Base-by-base conservation (phyloP, 2,113 vertebrate species). In the Orycteropus afer region DNA sequence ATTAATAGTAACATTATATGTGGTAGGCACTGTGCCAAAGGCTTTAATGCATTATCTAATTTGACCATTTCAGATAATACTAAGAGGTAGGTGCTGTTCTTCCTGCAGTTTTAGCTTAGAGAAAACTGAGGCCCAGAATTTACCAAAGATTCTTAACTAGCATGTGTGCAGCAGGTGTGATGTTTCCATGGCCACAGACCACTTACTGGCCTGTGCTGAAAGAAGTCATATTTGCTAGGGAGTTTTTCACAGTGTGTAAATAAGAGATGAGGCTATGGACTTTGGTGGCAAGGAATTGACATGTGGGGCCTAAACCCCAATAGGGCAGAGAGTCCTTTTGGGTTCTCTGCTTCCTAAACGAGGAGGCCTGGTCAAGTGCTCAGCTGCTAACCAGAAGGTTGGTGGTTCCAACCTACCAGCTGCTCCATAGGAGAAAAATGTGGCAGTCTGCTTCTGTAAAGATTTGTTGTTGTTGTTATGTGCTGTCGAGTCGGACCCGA, bases 1-100 rank as follows among this genome's bases (percentile, higher is more conserved):
- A 97, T 96, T 95, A 97, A 90, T 95, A 95, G 74, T 94, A 63
- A 42, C 61, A 11, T 81, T 78, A 51, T 89, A 76, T 3, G 18
- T 55, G 92, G 90, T 45, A 69, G 90, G 53, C 20, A 14, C 57
- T 57, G 79, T 47, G 69, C 63, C 55, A 34, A 81, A 69, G 73
- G 45, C 73, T 90, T 92, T 73, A 69, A 37, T 59, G 27, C 34
- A 7, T 67, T 79, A 57, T 81, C 27, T 73, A 74, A 79, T 92
- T 88, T 79, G 90, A n/a, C 40, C 88, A 37, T 90, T 95, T 76
- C 85, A 95, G 84, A 92, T n/a, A 78, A 23, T 69, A 47, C 45
- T 42, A 27, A 42, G 65, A 77, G 59, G 42, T 49, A 10, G 42
- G 42, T 8, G n/a, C 45, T 59, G 12, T 63, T 88, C 25, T 40